A percentile compares a stretch with the other conserved stretches of the same genome.
Evolutionary conservation across 2,888 invertebrate species (phyloP).

Genomic region (Limnephilus rhombicus): DNA sequence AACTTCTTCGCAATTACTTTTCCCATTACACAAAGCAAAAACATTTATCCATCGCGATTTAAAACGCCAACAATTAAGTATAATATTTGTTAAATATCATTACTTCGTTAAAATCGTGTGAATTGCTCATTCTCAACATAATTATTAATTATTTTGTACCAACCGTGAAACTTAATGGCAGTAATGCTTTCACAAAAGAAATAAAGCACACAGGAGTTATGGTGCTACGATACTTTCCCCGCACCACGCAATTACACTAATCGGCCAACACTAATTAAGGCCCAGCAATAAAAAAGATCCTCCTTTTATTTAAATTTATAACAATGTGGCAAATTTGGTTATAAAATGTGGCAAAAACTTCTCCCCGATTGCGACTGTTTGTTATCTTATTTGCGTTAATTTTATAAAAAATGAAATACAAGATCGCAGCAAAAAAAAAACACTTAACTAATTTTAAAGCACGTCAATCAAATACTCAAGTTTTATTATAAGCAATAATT

Average conservation of each 20-base stretch:
- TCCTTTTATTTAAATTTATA: conserved; percentile 38
- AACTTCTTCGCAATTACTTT: not conserved
- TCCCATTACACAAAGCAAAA: not conserved
- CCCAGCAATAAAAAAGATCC: not conserved
- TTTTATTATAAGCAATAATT: no score
- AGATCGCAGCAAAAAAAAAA: not conserved
- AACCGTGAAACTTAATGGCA: not conserved
- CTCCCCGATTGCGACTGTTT: not conserved
- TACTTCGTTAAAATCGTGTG: conserved; percentile 6
- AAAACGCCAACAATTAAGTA: not conserved
- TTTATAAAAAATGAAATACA: not conserved
- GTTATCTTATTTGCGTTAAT: not conserved
- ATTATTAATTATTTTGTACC: conserved; percentile 15
- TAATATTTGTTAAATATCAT: conserved; percentile 18
- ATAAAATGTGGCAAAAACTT: not conserved
- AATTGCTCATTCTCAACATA: not conserved
- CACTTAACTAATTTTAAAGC: not conserved
- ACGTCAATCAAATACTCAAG: not conserved
- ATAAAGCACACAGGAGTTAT: not conserved
- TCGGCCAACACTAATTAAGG: conserved; percentile 38
- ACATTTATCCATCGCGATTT: not conserved
- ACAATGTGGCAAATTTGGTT: conserved; percentile 21
- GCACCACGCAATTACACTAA: conserved; percentile 2
- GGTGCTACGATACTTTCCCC: not conserved
- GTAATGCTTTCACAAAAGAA: conserved; percentile 3